These are phyloP conservation scores for Orthonevra nobilis DNA, from an alignment of 2,888 invertebrate genomes.

Conservation along the genomic window DNA sequence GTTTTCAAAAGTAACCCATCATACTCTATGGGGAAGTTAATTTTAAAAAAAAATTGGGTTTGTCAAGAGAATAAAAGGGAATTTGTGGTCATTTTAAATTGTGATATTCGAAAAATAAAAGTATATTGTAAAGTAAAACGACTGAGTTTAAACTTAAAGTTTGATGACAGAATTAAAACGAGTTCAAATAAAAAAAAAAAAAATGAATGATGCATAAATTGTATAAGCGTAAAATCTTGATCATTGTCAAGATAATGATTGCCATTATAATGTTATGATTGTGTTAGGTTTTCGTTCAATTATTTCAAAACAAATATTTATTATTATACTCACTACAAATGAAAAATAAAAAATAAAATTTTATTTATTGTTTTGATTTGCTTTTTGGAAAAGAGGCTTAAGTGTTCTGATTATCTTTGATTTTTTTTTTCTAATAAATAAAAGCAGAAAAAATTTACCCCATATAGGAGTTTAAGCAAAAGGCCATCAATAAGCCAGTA, in stretches of 20 bases:
- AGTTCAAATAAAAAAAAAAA: background rate
- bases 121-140: background rate
- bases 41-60: background rate
- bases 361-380: no score
- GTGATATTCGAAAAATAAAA: constrained; percentile 9
- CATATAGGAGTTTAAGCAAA: no score
- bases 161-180: background rate
- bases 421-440: no score
- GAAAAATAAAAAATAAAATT: background rate
- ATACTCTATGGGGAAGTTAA: constrained; percentile 32
- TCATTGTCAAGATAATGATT: background rate
- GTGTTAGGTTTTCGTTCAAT: no score
- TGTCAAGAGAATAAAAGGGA: background rate
- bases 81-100: constrained; percentile 51
- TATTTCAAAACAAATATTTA: no score
- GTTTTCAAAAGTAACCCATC: constrained; percentile 47
- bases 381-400: background rate
- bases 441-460: no score
- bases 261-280: constrained; percentile 6
- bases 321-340: constrained; percentile 4
- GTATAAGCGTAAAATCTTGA: no score
- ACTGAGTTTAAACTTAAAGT: background rate
- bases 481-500: no score
- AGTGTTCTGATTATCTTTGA: background rate
- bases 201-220: background rate